phyloP scores from a whole-genome alignment of 2,113 vertebrate species.

The Tapirus terrestris region DNA sequence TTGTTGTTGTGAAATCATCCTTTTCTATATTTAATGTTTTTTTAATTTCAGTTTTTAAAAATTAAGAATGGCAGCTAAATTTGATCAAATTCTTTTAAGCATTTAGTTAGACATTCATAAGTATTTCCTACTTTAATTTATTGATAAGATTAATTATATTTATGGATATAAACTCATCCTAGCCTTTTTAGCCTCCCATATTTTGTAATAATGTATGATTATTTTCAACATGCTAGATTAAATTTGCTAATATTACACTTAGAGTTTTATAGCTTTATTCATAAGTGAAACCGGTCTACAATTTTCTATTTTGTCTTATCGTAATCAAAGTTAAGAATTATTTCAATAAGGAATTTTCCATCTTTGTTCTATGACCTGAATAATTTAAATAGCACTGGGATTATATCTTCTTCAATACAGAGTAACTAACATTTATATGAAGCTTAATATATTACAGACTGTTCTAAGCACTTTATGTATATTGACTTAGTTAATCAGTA shows the following conservation, averaged over 20 bases:
- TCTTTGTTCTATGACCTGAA: neutral
- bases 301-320: neutral
- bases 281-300: neutral
- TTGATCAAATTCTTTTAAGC: neutral
- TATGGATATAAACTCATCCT: neutral
- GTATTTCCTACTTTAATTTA: neutral
- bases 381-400: neutral
- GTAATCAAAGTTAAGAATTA: neutral
- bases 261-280: neutral
- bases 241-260: neutral
- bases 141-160: neutral
- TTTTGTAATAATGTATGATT: neutral
- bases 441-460: neutral
- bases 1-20: neutral
- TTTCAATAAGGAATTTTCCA: neutral
- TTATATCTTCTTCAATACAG: neutral
- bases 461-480: neutral
- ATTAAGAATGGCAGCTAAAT: neutral
- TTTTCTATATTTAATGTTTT: neutral
- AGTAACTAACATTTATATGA: neutral
- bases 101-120: neutral
- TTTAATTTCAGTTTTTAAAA: slow-evolving; percentile 5
- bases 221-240: neutral
- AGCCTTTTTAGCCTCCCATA: neutral
- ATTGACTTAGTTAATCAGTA: neutral